Percentiles rank a stretch among this genome's conserved stretches.
Evolutionary conservation across 2,888 invertebrate genomes (phyloP).

Genomic region (Hypomecis atomaria): DNA sequence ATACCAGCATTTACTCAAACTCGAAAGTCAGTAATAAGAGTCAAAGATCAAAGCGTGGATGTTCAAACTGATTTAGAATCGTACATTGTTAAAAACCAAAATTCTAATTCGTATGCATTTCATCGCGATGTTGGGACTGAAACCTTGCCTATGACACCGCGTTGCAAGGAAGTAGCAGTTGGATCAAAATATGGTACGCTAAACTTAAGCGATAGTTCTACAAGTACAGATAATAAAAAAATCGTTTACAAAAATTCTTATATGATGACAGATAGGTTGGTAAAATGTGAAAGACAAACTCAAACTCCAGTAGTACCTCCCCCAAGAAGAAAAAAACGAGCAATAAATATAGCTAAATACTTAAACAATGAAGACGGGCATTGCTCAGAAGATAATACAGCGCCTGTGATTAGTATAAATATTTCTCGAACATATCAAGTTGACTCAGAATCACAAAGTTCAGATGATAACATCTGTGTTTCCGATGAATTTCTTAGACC

Average conservation of each 20-base stretch:
- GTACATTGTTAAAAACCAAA: conserved; percentile 61
- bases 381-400: conserved; percentile 57
- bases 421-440: conserved; percentile 82
- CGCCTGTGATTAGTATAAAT: conserved; percentile 85
- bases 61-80: conserved; percentile 81
- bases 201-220: conserved; percentile 60
- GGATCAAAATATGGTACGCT: conserved; percentile 70
- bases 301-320: conserved; percentile 69
- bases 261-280: conserved; percentile 68
- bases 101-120: conserved; percentile 51
- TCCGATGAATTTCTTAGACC: conserved; percentile 38
- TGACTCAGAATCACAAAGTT: conserved; percentile 74
- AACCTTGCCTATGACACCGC: conserved; percentile 74
- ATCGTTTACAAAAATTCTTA: conserved; percentile 64
- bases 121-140: conserved; percentile 71
- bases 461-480: conserved; percentile 73
- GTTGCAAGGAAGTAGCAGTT: conserved; percentile 76
- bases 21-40: conserved; percentile 73
- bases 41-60: conserved; percentile 85
- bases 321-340: conserved; percentile 66
- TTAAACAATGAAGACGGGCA: conserved; percentile 42
- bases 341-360: conserved; percentile 38
- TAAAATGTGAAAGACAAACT: conserved; percentile 60
- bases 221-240: conserved; percentile 64
- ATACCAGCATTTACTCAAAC: conserved; percentile 86